Evolutionary conservation across 2,797 vertebrate genomes (phyloP), one percentile per base, ranked within the genome.

Genomic region (Novumbra hubbsi): DNA sequence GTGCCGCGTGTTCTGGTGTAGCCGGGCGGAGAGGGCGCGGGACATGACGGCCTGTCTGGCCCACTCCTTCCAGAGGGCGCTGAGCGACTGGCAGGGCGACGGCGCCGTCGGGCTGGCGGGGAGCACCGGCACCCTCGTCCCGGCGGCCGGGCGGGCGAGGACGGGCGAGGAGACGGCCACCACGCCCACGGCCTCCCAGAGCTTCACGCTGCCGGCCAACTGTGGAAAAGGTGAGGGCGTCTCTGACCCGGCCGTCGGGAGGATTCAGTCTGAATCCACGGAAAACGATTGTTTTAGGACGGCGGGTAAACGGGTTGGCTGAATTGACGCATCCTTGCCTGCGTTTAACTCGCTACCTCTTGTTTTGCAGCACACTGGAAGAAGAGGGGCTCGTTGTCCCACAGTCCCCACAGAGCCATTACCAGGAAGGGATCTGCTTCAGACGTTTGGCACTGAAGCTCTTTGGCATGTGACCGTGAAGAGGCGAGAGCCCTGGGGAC

Each of bases 1-100:
- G 85, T 95, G 94, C 50, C 89, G 94, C 1, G 94, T 94, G 68
- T 95, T 95, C 86, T 94, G 94, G 93, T 95, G 94, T 87, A 93
- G 91, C 83, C 90, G 93, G 30, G 93, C 92, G 0, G 93, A 95
- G 86, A 83, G 93, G 60, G 93, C 93, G 0, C 87, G 85, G 0
- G 94, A 94, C 87, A 93, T 95, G 91, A 94, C 93, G 0, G 85
- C 91, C 0, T 95, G 94, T 11, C 84, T 95, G 84, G 94, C 92
- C 0, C 84, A 68, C 15, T 94, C 94, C 12, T 95, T 95, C 84
- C 92, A 95, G 86, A 84, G 76, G 65, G 94, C 94, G 14, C 86
- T 94, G 68, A 93, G 88, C 9, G 93, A 94, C 84, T 92, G 87
- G 92, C 94, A 93, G 76, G 89, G 91, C 79, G 88, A 91, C 3